These are phyloP conservation scores for Anthonomus grandis DNA, from an alignment of 1,140 invertebrate genomes.

Conservation along the genomic window DNA sequence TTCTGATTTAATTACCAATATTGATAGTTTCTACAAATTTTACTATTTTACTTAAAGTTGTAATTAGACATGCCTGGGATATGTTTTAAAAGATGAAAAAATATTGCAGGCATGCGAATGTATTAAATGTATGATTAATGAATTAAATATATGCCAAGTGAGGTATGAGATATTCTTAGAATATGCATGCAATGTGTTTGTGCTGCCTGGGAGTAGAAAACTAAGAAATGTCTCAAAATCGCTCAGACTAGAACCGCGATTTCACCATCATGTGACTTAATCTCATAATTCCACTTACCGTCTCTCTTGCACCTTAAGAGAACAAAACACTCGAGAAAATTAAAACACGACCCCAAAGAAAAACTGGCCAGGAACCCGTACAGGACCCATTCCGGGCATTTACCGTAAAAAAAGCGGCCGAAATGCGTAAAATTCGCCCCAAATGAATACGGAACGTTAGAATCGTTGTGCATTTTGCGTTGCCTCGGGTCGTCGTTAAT, in stretches of 20 bases:
- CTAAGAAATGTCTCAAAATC: slow-evolving; percentile 9
- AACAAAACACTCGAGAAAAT: slow-evolving; percentile 17
- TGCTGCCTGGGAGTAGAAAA: background rate
- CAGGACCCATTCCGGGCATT: slow-evolving; percentile 12
- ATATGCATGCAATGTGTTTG: background rate
- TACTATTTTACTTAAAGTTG: too few species aligned
- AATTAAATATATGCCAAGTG: background rate
- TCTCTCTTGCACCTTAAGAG: slow-evolving; percentile 28
- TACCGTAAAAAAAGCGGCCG: slow-evolving; percentile 5
- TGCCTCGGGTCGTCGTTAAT: background rate
- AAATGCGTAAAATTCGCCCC: background rate
- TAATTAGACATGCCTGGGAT: too few species aligned
- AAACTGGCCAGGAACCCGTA: slow-evolving; percentile 9
- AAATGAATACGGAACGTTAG: background rate
- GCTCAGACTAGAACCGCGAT: background rate
- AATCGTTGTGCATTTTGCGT: background rate
- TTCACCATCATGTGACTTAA: background rate
- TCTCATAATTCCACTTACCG: slow-evolving; percentile 22
- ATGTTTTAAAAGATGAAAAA: too few species aligned
- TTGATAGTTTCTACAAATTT: too few species aligned
- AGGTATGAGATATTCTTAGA: background rate
- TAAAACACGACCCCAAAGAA: slow-evolving; percentile 7
- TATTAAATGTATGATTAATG: too few species aligned
- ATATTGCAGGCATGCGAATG: too few species aligned
- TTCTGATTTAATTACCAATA: too few species aligned